A percentile compares a stretch with the other conserved stretches of the same genome.
phyloP scores from a whole-genome alignment of 2,888 invertebrate genomes.

The Autographa pulchrina region DNA sequence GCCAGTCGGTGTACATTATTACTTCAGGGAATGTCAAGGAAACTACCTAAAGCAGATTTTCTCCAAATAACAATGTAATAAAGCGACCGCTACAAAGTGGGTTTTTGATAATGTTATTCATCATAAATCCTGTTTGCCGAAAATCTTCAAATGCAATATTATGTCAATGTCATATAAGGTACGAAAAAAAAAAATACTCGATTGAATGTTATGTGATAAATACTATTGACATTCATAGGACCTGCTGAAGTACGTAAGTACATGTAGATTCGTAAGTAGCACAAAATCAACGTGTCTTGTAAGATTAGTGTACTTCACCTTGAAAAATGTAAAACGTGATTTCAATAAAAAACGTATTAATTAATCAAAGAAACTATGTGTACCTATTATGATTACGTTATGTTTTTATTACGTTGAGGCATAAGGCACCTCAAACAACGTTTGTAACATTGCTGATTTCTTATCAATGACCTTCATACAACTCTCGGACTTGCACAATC shows the following conservation, averaged over 20 bases:
- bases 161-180: slow-evolving; percentile 32
- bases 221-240: neutral
- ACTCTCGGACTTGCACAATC: slow-evolving; percentile 77
- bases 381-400: slow-evolving; percentile 52
- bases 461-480: slow-evolving; percentile 86
- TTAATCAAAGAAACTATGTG: slow-evolving; percentile 45
- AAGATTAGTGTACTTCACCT: slow-evolving; percentile 28
- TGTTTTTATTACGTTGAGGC: slow-evolving; percentile 69
- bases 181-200: slow-evolving; percentile 22
- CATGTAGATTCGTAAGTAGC: slow-evolving; percentile 15
- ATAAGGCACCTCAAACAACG: slow-evolving; percentile 71
- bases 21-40: slow-evolving; percentile 20
- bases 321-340: slow-evolving; percentile 37
- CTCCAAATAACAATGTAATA: neutral
- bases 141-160: slow-evolving; percentile 32
- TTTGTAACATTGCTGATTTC: slow-evolving; percentile 81
- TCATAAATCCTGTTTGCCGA: slow-evolving; percentile 21
- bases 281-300: slow-evolving; percentile 9
- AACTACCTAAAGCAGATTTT: neutral
- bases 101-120: slow-evolving; percentile 8
- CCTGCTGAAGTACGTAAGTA: neutral
- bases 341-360: slow-evolving; percentile 42
- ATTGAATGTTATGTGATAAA: slow-evolving; percentile 20
- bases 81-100: neutral
- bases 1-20: neutral